Conservation (phyloP, 2,113 vertebrate genomes). For the Cephalopterus ornatus region DNA sequence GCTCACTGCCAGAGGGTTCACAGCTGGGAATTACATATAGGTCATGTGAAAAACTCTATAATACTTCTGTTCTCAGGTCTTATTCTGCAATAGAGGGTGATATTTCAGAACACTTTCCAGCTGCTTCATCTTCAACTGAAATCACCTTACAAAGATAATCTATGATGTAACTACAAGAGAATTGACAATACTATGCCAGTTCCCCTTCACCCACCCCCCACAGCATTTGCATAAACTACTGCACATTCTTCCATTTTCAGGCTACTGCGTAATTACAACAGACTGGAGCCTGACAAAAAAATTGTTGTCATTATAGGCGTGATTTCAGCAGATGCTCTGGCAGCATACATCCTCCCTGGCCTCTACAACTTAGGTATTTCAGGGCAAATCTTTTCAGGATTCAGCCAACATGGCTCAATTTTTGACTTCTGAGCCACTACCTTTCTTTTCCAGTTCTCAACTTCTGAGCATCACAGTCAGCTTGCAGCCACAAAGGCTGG, state of each 20-base stretch:
- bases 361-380: background rate
- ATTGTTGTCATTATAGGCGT: background rate
- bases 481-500: background rate
- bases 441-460: background rate
- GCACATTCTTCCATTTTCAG: background rate
- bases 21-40: conserved; percentile 39
- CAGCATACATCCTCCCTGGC: background rate
- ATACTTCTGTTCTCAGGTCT: background rate
- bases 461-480: background rate
- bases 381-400: background rate
- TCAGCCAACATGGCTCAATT: background rate
- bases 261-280: background rate
- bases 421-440: background rate
- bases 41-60: conserved; percentile 25
- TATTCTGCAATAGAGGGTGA: background rate
- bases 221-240: background rate
- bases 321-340: background rate
- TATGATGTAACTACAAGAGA: background rate
- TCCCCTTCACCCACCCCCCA: background rate
- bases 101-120: background rate
- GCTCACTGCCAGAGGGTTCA: conserved; percentile 21
- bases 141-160: background rate
- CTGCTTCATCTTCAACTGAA: background rate
- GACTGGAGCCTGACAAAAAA: background rate
- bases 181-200: background rate